Conservation (phyloP, 2,797 vertebrate genomes). For the Austrolebias charrua region DNA sequence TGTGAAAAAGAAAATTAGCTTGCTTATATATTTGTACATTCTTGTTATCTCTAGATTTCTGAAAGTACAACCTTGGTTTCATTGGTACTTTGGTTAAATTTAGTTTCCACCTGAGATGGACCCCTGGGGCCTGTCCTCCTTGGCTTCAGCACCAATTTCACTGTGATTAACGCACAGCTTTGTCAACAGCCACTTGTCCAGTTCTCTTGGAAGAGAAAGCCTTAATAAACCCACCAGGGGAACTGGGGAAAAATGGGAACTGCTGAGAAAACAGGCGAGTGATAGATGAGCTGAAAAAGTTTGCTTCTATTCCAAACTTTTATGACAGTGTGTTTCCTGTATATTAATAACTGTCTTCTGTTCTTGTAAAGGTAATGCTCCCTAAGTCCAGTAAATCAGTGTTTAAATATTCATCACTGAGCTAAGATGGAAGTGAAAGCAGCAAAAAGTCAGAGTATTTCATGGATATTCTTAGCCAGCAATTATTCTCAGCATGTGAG, state of each 20-base stretch:
- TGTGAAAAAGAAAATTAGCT: no score
- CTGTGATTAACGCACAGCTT: slow-evolving; percentile 69
- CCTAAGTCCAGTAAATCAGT: slow-evolving; percentile 16
- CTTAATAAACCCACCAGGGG: slow-evolving; percentile 50
- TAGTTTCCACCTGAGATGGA: slow-evolving; percentile 35
- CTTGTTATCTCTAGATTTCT: slow-evolving; percentile 9
- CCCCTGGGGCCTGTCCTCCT: slow-evolving; percentile 67
- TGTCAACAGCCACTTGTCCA: slow-evolving; percentile 48
- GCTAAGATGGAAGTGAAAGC: slow-evolving; percentile 16
- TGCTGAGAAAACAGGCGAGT: slow-evolving; percentile 41
- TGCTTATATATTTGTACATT: neutral
- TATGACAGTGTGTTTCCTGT: slow-evolving; percentile 11
- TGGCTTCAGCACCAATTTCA: slow-evolving; percentile 55
- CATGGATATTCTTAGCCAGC: slow-evolving; percentile 52
- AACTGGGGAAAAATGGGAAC: slow-evolving; percentile 30
- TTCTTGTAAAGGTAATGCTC: slow-evolving; percentile 24
- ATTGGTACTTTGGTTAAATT: slow-evolving; percentile 37
- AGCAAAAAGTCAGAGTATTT: slow-evolving; percentile 40
- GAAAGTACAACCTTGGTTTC: slow-evolving; percentile 12
- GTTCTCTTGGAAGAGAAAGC: slow-evolving; percentile 27
- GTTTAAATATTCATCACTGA: slow-evolving; percentile 39
- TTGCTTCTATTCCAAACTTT: slow-evolving; percentile 40
- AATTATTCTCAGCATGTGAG: slow-evolving; percentile 47
- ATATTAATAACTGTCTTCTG: slow-evolving; percentile 4
- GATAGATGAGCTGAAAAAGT: slow-evolving; percentile 59